phyloP scores from a whole-genome alignment of 1,140 invertebrate species.

The Drosophila hydei region DNA sequence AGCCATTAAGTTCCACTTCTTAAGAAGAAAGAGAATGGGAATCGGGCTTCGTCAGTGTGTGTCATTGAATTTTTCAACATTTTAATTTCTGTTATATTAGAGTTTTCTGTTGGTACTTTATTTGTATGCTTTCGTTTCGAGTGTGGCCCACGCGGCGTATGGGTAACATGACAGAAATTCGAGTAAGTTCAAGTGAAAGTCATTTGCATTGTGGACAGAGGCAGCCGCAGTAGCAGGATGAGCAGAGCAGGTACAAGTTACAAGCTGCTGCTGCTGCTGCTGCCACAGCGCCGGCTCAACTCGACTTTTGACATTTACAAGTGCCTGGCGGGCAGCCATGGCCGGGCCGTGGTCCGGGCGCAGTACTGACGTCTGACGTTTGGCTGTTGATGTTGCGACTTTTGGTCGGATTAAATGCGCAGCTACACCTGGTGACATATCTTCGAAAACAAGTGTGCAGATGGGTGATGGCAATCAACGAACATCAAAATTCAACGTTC shows the following conservation, averaged over 20 bases:
- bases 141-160: slow-evolving; percentile 39
- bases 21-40: background rate
- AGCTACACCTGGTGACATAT: slow-evolving; percentile 78
- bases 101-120: background rate
- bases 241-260: slow-evolving; percentile 56
- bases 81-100: slow-evolving; percentile 22
- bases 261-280: slow-evolving; percentile 10
- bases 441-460: slow-evolving; percentile 56
- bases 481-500: slow-evolving; percentile 76
- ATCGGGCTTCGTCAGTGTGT: background rate
- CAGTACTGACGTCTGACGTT: slow-evolving; percentile 44
- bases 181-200: slow-evolving; percentile 62
- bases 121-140: slow-evolving; percentile 16
- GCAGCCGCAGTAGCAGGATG: slow-evolving; percentile 10
- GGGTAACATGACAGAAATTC: slow-evolving; percentile 35
- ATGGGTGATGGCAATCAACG: slow-evolving; percentile 71
- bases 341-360: slow-evolving; percentile 12
- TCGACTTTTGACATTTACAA: slow-evolving; percentile 55
- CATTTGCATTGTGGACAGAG: slow-evolving; percentile 62
- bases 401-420: slow-evolving; percentile 78
- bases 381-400: slow-evolving; percentile 76
- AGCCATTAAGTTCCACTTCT: background rate
- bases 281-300: background rate
- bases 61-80: slow-evolving; percentile 11
- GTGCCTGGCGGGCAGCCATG: slow-evolving; percentile 43